These are phyloP conservation scores for Melanerpes aurifrons DNA, from an alignment of 2,113 vertebrate species.

Conservation along the genomic window DNA sequence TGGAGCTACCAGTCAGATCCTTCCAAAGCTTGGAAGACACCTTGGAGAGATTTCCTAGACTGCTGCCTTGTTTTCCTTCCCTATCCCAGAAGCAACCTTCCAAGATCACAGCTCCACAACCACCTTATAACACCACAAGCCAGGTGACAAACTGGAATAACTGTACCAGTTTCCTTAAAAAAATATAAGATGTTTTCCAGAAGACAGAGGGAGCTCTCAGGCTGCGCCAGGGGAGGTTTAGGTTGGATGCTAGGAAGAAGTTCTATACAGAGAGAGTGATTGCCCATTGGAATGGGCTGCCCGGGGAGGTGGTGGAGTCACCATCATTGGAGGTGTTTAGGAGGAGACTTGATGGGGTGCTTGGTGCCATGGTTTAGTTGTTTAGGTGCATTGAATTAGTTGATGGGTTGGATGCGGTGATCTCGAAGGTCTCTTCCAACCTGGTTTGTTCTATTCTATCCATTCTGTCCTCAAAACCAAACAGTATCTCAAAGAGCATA, in stretches of 20 bases:
- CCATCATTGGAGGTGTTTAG: too few species aligned
- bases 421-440: too few species aligned
- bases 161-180: not conserved
- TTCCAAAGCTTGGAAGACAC: not conserved
- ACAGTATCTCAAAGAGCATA: not conserved
- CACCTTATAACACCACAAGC: not conserved
- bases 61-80: not conserved
- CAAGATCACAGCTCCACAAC: not conserved
- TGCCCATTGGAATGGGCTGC: too few species aligned
- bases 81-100: not conserved
- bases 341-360: too few species aligned
- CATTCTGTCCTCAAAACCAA: not conserved
- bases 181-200: not conserved
- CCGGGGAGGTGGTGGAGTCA: too few species aligned
- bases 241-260: too few species aligned
- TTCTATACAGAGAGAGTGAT: too few species aligned
- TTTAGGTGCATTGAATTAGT: too few species aligned
- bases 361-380: too few species aligned
- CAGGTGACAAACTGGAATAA: not conserved
- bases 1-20: not conserved
- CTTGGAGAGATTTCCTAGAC: not conserved
- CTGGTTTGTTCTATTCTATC: not conserved
- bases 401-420: too few species aligned
- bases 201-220: not conserved
- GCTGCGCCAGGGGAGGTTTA: too few species aligned